Base-by-base conservation (phyloP, 2,797 vertebrate species). In the Micrastur ruficollis region DNA sequence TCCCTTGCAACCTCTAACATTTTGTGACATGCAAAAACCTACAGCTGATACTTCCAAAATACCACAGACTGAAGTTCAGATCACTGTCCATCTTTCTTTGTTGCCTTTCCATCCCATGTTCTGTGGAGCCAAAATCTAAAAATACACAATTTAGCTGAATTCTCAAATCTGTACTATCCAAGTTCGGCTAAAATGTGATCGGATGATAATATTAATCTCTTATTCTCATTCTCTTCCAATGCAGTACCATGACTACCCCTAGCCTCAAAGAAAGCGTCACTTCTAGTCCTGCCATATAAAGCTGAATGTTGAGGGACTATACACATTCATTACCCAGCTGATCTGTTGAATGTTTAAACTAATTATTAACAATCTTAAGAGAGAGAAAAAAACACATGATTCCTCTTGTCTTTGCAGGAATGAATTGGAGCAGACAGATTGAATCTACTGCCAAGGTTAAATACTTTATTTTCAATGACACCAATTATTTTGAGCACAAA, bases 401-500 rank as follows among this genome's bases (percentile, higher is more conserved):
- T 95, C 34, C 44, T 62, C 14, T 80, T 91, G 79, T 94, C 63
- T 87, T 91, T 78, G 40, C 19, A 68, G 27, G 65, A 68, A 96
- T 94, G 88, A 95, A 95, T 93, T 96, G 96, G 81, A 95, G 52
- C 16, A 95, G 92, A 90, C 61, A 87, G 85, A 95, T 34, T 96
- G 72, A 96, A 97, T 83, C 25, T 96, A 92, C n/a, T 93, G 42
- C 92, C 93, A 97, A 97, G 73, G 96, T 97, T 96, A 96, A 97
- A 95, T 81, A 42, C 73, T 97, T 96, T 93, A 67, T 94, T 97
- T 97, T 96, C 78, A 96, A 86, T 90, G 72, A 95, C 95, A 97
- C 32, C 58, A 97, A 96, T 97, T 97, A 97, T 98, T 98, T 95
- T 95, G 74, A 97, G 84, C 68, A 96, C 34, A 97, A 96, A 89